Conservation (phyloP, 1,140 invertebrate genomes). For the Ylistrum balloti region DNA sequence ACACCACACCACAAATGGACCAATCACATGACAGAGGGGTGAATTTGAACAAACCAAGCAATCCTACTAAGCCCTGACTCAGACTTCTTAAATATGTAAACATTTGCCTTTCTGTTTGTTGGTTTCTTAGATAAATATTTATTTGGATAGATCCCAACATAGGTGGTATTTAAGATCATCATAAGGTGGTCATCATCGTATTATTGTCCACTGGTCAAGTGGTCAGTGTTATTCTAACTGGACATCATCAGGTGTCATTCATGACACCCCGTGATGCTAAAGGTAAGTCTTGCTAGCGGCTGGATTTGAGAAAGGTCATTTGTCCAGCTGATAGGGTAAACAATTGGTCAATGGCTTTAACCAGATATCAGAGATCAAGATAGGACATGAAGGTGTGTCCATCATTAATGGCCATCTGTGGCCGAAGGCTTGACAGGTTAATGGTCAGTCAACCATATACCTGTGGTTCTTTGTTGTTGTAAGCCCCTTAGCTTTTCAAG, state of each 20-base stretch:
- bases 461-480: background rate
- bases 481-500: background rate
- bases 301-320: background rate
- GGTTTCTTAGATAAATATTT: background rate
- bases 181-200: background rate
- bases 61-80: background rate
- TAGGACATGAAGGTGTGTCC: background rate
- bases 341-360: background rate
- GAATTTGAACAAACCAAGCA: background rate
- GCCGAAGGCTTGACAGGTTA: background rate
- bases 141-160: background rate
- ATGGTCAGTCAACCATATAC: background rate
- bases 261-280: slow-evolving; percentile 10
- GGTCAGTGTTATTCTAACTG: slow-evolving; percentile 38
- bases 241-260: background rate
- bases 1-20: background rate
- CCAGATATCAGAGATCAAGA: background rate
- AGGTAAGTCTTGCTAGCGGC: background rate
- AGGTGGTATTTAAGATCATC: background rate
- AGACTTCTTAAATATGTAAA: background rate
- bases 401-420: background rate
- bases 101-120: background rate
- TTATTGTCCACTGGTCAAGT: background rate
- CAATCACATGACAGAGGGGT: background rate
- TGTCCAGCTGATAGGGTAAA: background rate